These are phyloP conservation scores for Sialia sialis DNA, from an alignment of 2,113 vertebrate species.

Conservation along the genomic window DNA sequence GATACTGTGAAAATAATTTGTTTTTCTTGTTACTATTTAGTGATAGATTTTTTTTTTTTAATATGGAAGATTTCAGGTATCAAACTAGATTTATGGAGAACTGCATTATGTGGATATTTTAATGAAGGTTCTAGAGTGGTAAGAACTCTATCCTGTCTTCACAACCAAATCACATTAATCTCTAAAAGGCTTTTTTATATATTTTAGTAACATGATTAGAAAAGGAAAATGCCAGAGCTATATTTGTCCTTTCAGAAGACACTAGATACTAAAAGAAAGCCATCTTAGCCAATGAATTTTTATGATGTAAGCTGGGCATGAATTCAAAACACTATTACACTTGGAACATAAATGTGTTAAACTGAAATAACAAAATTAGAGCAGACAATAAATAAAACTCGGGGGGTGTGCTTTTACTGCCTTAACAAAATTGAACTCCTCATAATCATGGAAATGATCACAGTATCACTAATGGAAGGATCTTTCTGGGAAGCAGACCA, in stretches of 20 bases:
- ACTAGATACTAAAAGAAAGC: not conserved
- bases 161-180: not conserved
- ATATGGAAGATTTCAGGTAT: not conserved
- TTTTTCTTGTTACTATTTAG: not conserved
- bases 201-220: not conserved
- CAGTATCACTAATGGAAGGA: not conserved
- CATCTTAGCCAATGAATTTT: not conserved
- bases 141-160: not conserved
- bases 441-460: not conserved
- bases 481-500: not conserved
- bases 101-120: not conserved
- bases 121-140: not conserved
- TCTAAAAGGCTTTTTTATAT: not conserved
- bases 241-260: not conserved
- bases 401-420: not conserved
- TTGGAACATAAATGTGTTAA: conserved; percentile 1
- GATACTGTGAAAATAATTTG: not conserved
- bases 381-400: conserved; percentile 30
- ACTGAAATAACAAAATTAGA: conserved; percentile 42
- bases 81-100: not conserved
- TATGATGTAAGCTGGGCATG: conserved; percentile 2
- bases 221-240: not conserved
- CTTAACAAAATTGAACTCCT: not conserved
- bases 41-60: too few relatives aligned
- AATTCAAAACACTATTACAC: conserved; percentile 26